Base-by-base conservation (phyloP, 2,888 invertebrate species). In the Aleiodes leptofemur region DNA sequence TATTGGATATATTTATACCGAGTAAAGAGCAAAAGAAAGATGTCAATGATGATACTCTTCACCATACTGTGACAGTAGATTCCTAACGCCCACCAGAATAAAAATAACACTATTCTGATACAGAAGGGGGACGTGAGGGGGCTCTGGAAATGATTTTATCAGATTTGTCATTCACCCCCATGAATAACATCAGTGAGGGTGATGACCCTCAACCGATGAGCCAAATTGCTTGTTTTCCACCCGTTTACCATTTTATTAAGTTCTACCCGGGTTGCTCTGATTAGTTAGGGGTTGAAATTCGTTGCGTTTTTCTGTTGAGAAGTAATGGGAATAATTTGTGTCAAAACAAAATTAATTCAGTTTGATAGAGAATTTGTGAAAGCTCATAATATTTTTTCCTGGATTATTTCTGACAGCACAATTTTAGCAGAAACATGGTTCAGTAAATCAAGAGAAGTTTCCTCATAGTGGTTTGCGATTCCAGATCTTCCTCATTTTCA, bases 171-270 rank as follows among this genome's bases (percentile, higher is more conserved):
- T 81, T 81, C 76, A 73, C 77, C 74, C 77, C 73, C 78, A 78
- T 80, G 73, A 73, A 70, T 55, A 70, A 68, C 64, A 78, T 43
- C 77, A 74, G 72, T 74, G 59, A 78, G 78, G 76, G 74, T 81
- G 76, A 79, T 80, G 50, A 43, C 53, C 8, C 59, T 23, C 77
- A 77, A 77, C 76, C 81, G 82, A 81, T 79, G 81, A 77, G 80
- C 85, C 84, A 83, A 83, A 87, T 86, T 87, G 87, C 87, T 88
- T 89, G 87, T 89, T 89, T 89, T 89, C 88, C 87, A 86, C 82
- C 83, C 88, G 86, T 86, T 89, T 89, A 86, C 88, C 88, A 84
- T 87, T 89, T 87, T 86, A 89, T 89, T 87, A 87, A 86, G 85
- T 86, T 83, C 80, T 79, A 83, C 81, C 79, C 82, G 78, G 76